Evolutionary conservation across 2,113 vertebrate genomes (phyloP).

Genomic region (Apodemus speciosus): DNA sequence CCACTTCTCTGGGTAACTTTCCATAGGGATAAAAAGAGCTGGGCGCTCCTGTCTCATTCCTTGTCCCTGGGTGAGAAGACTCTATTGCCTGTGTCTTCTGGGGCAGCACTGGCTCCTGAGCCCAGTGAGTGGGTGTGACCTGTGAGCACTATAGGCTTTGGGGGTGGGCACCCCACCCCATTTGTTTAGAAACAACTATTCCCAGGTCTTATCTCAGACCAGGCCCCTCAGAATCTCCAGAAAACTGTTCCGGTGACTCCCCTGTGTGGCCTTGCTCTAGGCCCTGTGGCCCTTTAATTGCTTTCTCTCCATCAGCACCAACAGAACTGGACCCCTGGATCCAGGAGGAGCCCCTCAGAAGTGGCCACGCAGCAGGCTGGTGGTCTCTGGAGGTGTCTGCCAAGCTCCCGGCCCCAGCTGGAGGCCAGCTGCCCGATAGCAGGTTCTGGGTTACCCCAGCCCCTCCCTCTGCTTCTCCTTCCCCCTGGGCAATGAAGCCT

Average conservation of each 20-base stretch:
- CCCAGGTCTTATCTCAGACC: background rate
- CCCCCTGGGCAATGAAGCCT: slow-evolving; percentile 55
- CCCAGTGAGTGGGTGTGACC: background rate
- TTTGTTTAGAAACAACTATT: slow-evolving; percentile 10
- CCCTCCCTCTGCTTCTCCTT: slow-evolving; percentile 29
- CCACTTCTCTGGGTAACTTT: slow-evolving; percentile 62
- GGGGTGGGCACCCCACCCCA: background rate
- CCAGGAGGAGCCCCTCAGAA: slow-evolving; percentile 28
- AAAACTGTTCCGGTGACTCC: background rate
- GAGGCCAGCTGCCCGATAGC: slow-evolving; percentile 57
- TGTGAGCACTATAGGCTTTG: background rate
- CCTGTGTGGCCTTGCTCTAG: background rate
- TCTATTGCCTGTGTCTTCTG: background rate
- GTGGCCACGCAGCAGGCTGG: background rate
- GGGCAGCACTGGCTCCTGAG: background rate
- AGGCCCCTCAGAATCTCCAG: background rate
- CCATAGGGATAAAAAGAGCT: background rate
- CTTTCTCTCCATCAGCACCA: background rate
- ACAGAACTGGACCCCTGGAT: background rate
- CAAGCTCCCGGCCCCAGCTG: slow-evolving; percentile 32
- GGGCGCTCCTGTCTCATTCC: background rate
- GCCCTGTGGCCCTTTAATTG: background rate
- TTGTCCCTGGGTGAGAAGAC: background rate
- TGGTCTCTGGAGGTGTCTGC: background rate
- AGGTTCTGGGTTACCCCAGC: slow-evolving; percentile 55